Evolutionary conservation across 2,888 invertebrate genomes (phyloP).

Genomic region (Nomada goodeniana): DNA sequence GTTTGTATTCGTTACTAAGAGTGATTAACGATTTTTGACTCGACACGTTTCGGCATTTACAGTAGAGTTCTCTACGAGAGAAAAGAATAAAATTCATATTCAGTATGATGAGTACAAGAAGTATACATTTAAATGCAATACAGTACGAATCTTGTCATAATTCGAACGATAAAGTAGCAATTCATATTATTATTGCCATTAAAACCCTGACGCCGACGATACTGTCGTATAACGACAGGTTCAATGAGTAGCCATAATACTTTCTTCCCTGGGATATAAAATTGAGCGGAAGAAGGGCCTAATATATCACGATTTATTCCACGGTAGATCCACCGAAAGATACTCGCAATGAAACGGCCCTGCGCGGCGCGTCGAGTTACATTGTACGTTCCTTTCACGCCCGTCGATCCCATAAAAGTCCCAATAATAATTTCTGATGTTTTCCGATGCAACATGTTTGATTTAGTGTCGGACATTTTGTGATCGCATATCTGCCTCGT

Average conservation of each 20-base stretch:
- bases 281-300: conserved; percentile 13
- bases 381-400: conserved; percentile 68
- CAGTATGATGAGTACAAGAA: background rate
- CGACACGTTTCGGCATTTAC: conserved; percentile 18
- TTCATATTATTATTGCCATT: conserved; percentile 3
- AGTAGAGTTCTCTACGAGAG: background rate
- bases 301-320: conserved; percentile 50
- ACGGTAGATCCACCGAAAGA: conserved; percentile 41
- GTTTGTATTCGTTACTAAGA: conserved; percentile 28
- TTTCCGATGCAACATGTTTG: conserved; percentile 84
- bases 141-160: background rate
- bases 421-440: conserved; percentile 85
- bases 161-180: background rate
- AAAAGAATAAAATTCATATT: conserved; percentile 18
- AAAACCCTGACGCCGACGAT: background rate
- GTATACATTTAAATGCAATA: background rate
- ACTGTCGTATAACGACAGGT: background rate
- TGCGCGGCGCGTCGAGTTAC: conserved; percentile 50
- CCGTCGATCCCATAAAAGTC: conserved; percentile 83
- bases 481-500: conserved; percentile 85
- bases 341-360: conserved; percentile 45
- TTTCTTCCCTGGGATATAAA: conserved; percentile 21
- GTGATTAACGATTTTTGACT: conserved; percentile 18
- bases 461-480: conserved; percentile 85
- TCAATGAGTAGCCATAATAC: conserved; percentile 8